Evolutionary conservation across 2,888 invertebrate species (phyloP).

Genomic region (Macrosoma leucophasiata): DNA sequence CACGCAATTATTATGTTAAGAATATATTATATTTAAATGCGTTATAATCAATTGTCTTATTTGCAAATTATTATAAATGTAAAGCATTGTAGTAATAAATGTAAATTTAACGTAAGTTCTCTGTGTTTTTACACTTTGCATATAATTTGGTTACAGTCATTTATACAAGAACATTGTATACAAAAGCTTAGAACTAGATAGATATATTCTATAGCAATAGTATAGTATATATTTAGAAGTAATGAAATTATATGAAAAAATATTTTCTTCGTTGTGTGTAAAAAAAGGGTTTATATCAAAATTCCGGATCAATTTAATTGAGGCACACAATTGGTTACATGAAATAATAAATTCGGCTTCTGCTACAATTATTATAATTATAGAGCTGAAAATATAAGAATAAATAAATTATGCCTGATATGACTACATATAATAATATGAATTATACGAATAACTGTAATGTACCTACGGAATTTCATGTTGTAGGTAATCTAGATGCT

Average conservation of each 20-base stretch:
- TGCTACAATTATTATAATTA: slow-evolving; percentile 1
- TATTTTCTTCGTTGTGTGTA: slow-evolving; percentile 12
- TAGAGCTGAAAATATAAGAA: not conserved
- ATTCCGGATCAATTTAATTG: slow-evolving; percentile 37
- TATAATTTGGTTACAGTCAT: too few relatives aligned
- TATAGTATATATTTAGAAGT: slow-evolving; percentile 11
- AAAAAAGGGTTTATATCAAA: slow-evolving; percentile 47
- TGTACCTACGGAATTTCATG: slow-evolving; percentile 51
- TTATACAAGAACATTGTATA: slow-evolving; percentile 20
- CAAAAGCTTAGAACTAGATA: slow-evolving; percentile 38
- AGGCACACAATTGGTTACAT: not conserved
- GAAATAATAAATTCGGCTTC: too few relatives aligned
- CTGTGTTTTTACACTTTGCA: too few relatives aligned
- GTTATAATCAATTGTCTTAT: too few relatives aligned
- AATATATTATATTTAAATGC: too few relatives aligned
- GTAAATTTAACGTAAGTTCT: too few relatives aligned
- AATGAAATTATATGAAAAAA: slow-evolving; percentile 5
- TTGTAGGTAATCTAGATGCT: slow-evolving; percentile 42
- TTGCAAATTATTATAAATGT: too few relatives aligned
- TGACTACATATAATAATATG: not conserved
- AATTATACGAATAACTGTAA: slow-evolving; percentile 37
- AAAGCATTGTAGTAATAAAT: too few relatives aligned
- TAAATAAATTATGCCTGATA: not conserved
- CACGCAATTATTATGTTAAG: too few relatives aligned
- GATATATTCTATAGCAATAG: slow-evolving; percentile 15